These are phyloP conservation scores for Mythimna ferrago DNA, from an alignment of 2,888 invertebrate species.

Conservation along the genomic window DNA sequence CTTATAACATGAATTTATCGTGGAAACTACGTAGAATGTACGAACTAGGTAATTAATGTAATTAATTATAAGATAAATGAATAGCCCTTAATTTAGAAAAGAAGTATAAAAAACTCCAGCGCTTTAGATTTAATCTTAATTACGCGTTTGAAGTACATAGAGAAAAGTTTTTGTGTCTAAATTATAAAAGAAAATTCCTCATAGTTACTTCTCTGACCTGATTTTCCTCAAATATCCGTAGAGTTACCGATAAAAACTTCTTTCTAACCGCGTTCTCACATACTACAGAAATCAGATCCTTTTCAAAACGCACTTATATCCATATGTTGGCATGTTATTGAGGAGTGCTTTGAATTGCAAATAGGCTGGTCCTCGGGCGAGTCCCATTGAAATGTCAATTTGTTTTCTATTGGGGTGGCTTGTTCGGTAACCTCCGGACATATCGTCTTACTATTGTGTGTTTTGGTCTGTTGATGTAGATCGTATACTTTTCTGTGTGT, in stretches of 20 bases:
- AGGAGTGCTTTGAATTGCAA: slow-evolving; percentile 89
- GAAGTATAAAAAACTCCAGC: no score
- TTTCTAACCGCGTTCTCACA: slow-evolving; percentile 53
- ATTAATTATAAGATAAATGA: neutral
- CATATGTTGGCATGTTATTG: slow-evolving; percentile 87
- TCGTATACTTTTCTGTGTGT: slow-evolving; percentile 66
- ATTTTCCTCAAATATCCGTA: slow-evolving; percentile 3
- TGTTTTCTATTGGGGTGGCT: slow-evolving; percentile 88
- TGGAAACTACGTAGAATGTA: slow-evolving; percentile 5
- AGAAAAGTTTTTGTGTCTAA: neutral
- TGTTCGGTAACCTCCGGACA: slow-evolving; percentile 77
- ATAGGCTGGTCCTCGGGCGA: slow-evolving; percentile 83
- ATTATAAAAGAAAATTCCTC: neutral
- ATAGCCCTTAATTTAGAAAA: neutral
- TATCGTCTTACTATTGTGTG: slow-evolving; percentile 79
- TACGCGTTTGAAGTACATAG: no score
- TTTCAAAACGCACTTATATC: slow-evolving; percentile 85
- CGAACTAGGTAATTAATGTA: neutral
- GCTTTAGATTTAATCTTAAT: neutral
- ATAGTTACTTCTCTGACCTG: neutral
- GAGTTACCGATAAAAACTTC: slow-evolving; percentile 34
- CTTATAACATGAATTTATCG: neutral
- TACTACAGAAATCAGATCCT: slow-evolving; percentile 85
- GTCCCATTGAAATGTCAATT: slow-evolving; percentile 89
- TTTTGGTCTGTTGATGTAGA: slow-evolving; percentile 66